Conservation (phyloP, 2,113 vertebrate genomes). For the Candoia aspera region DNA sequence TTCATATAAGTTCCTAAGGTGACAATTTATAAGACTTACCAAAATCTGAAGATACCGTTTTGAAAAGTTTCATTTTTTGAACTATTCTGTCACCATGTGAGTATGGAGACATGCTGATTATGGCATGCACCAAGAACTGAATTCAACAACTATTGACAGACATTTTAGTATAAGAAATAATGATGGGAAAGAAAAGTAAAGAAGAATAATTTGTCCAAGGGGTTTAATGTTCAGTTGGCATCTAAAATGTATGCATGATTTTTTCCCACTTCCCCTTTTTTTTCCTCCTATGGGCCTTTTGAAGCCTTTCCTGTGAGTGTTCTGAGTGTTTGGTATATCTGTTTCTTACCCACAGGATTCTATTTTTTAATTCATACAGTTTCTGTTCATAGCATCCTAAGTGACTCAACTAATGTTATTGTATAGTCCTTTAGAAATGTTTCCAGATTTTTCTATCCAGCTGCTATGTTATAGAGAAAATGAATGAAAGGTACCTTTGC, state of each 20-base stretch:
- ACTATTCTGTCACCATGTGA: neutral
- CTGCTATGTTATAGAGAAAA: neutral
- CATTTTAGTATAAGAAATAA: neutral
- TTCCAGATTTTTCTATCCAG: constrained; percentile 21
- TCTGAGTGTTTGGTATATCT: neutral
- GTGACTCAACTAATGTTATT: constrained; percentile 1
- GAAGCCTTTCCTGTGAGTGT: constrained; percentile 28
- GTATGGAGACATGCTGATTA: neutral
- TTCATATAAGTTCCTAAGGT: neutral
- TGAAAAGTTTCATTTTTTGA: neutral
- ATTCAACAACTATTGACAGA: neutral
- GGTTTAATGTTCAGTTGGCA: neutral
- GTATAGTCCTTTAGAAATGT: constrained; percentile 27
- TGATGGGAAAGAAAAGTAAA: neutral
- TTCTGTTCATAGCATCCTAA: neutral
- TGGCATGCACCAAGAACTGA: neutral
- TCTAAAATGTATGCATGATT: neutral
- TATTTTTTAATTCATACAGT: neutral
- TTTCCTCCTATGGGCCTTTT: neutral
- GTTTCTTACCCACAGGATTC: neutral
- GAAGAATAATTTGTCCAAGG: neutral
- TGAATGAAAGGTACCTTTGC: neutral
- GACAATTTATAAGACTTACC: no score
- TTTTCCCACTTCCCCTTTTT: neutral
- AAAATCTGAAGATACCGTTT: neutral